Percentiles rank a stretch among this genome's conserved stretches.
Evolutionary conservation across 2,113 vertebrate species (phyloP).

Genomic region (Erinaceus europaeus): DNA sequence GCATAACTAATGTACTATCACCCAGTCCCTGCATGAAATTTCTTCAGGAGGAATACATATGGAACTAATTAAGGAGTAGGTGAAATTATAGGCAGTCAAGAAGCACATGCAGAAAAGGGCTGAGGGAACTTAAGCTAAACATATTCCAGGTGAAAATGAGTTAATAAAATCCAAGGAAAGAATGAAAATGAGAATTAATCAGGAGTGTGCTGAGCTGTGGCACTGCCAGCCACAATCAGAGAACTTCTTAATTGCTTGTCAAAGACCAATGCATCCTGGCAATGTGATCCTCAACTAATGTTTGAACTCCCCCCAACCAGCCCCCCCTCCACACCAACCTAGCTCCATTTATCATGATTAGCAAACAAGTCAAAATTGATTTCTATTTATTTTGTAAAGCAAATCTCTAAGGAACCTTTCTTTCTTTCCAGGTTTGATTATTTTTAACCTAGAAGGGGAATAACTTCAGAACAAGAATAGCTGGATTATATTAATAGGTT

Average conservation of each 20-base stretch:
- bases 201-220: constrained; percentile 62
- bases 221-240: constrained; percentile 64
- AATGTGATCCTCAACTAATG: constrained; percentile 73
- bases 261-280: constrained; percentile 79
- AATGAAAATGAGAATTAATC: constrained; percentile 78
- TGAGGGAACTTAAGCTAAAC: constrained; percentile 34
- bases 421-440: constrained; percentile 23
- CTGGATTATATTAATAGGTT: not conserved
- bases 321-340: not conserved
- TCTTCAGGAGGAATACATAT: not conserved
- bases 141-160: constrained; percentile 64
- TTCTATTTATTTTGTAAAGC: constrained; percentile 78
- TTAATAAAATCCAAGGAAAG: constrained; percentile 79
- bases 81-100: not conserved
- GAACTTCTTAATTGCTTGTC: constrained; percentile 80
- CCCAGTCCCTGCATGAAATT: too few species aligned
- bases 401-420: constrained; percentile 65
- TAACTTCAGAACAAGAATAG: not conserved
- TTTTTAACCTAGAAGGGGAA: constrained; percentile 23
- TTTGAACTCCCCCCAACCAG: constrained; percentile 24
- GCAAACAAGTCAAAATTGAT: constrained; percentile 75
- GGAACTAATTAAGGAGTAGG: not conserved
- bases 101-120: not conserved
- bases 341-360: constrained; percentile 75
- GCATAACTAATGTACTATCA: too few species aligned